Conservation (phyloP, 2,888 invertebrate genomes). For the Bombyx huttoni region DNA sequence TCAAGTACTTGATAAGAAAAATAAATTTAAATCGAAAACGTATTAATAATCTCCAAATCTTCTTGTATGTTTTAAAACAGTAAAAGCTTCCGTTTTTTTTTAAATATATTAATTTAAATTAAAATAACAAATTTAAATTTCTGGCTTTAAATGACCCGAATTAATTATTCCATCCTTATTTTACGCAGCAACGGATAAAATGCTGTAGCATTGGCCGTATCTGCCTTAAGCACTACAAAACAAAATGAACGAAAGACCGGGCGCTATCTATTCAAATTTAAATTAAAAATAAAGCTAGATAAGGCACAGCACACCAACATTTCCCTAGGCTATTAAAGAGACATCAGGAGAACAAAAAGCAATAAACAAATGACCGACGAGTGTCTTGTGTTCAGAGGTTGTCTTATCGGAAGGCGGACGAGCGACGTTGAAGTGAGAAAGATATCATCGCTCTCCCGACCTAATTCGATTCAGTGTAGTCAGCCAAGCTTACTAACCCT, state of each 20-base stretch:
- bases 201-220: too few relatives aligned
- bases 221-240: slow-evolving; percentile 4
- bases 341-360: slow-evolving; percentile 40
- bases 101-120: too few relatives aligned
- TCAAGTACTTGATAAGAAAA: too few relatives aligned
- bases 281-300: slow-evolving; percentile 33
- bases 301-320: slow-evolving; percentile 48
- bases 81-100: too few relatives aligned
- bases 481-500: slow-evolving; percentile 20
- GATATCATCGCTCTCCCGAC: slow-evolving; percentile 56
- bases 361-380: slow-evolving; percentile 54
- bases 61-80: too few relatives aligned
- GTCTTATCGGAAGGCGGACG: slow-evolving; percentile 37
- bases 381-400: slow-evolving; percentile 44
- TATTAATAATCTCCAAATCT: too few relatives aligned
- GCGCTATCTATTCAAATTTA: slow-evolving; percentile 27
- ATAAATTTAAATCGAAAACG: too few relatives aligned
- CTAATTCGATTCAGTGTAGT: slow-evolving; percentile 49
- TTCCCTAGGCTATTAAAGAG: slow-evolving; percentile 35
- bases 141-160: too few relatives aligned
- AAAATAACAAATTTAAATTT: too few relatives aligned
- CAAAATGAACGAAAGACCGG: slow-evolving; percentile 1
- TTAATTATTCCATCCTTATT: too few relatives aligned
- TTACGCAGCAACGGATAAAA: neutral
- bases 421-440: slow-evolving; percentile 31